Evolutionary conservation across 2,888 invertebrate species (phyloP), one percentile per base, ranked within the genome.

Genomic region (Dilophus febrilis): DNA sequence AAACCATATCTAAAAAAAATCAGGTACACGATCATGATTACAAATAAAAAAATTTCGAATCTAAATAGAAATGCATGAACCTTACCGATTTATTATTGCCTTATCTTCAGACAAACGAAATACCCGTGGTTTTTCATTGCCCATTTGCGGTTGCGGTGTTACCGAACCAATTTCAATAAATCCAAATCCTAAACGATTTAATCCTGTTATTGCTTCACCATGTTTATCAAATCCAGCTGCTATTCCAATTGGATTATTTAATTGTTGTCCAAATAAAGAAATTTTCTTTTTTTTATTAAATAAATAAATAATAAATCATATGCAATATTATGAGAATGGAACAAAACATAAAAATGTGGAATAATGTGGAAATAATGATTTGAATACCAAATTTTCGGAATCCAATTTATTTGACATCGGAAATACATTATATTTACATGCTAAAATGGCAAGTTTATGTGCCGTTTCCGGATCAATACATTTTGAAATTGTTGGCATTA

Each of bases 151-250:
- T 50, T 77, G 57, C 1, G 97, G 97, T 2, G 98, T 98, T 0
- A 98, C 79, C 4, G 91, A 90, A 43, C 97, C 97, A 50, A 98
- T 76, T 71, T 98, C 97, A 17, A 97, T 76, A 59, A 94, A 87
- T 5, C 95, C 86, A 64, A 98, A 95, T 0, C 97, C 97, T 42
- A 90, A 64, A 51, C 77, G 74, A 44, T 74, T 68, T 30, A 98
- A 63, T 1, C 88, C 86, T 50, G 74, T 61, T 2, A 94, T 68
- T 17, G 87, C 91, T 66, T 95, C 92, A 6, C 80, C 95, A 63
- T 97, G 79, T 61, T 99, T 98, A 61, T 98, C 98, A 65, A 97
- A 97, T 6, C 97, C 98, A 42, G 97, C 98, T 19, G 97, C 97
- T 53, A 98, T 77, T n/a, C 98, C 97, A 49, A 98, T 63, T 0